Evolutionary conservation across 2,113 vertebrate genomes (phyloP).

Genomic region (Emydocephalus ijimae): DNA sequence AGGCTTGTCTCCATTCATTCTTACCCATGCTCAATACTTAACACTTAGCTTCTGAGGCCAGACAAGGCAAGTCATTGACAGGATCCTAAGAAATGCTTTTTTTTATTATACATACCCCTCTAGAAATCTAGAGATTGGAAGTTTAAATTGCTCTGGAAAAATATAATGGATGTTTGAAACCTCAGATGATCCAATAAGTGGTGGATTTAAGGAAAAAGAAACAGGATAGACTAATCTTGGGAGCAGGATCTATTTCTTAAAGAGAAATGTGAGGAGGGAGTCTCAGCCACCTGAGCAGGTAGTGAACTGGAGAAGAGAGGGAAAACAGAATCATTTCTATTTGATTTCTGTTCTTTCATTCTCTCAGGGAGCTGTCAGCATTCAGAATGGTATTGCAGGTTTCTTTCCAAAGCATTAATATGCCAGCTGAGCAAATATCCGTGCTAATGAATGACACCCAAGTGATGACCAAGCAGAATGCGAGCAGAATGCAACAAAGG

Average conservation of each 20-base stretch:
- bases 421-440: constrained; percentile 29
- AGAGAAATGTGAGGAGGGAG: neutral
- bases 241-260: neutral
- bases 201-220: constrained; percentile 30
- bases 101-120: neutral
- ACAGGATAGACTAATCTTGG: neutral
- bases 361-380: constrained; percentile 11
- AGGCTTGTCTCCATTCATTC: no score
- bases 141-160: constrained; percentile 39
- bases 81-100: neutral
- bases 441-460: constrained; percentile 36
- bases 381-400: constrained; percentile 30
- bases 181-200: constrained; percentile 32
- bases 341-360: constrained; percentile 1
- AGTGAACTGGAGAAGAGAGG: neutral
- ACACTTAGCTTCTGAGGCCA: neutral
- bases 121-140: neutral
- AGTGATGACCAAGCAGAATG: constrained; percentile 47
- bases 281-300: constrained; percentile 27
- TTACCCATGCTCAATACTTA: no score
- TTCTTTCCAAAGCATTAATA: constrained; percentile 42
- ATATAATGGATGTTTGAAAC: constrained; percentile 12
- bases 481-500: neutral
- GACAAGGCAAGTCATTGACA: neutral
- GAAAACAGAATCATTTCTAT: neutral